Evolutionary conservation across 1,140 invertebrate genomes (phyloP).

Genomic region (Drosophila ercepeae): DNA sequence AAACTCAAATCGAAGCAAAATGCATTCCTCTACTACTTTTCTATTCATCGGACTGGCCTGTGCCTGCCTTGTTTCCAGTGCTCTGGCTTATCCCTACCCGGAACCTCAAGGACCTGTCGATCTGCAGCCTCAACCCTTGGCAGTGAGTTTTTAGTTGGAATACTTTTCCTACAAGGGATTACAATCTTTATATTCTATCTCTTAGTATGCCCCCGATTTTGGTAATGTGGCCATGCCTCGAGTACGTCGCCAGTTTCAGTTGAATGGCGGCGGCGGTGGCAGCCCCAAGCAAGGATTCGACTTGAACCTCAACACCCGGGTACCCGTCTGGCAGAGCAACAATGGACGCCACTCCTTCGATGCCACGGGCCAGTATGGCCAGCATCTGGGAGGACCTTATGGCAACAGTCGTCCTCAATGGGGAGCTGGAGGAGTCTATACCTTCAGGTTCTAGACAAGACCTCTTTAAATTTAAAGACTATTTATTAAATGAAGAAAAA

Average conservation of each 20-base stretch:
- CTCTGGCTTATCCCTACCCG: conserved; percentile 40
- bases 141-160: conserved; percentile 20
- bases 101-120: conserved; percentile 7
- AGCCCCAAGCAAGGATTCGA: conserved; percentile 65
- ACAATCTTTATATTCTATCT: background rate
- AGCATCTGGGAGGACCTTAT: conserved; percentile 76
- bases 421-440: conserved; percentile 64
- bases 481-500: background rate
- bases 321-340: conserved; percentile 67
- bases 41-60: conserved; percentile 32
- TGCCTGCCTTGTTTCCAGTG: conserved; percentile 9
- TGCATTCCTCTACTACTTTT: conserved; percentile 30
- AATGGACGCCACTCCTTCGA: conserved; percentile 73
- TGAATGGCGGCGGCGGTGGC: conserved; percentile 62
- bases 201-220: conserved; percentile 8
- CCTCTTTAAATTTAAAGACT: background rate
- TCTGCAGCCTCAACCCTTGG: conserved; percentile 6
- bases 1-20: conserved; percentile 24
- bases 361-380: conserved; percentile 63
- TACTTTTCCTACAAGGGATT: background rate
- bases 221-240: conserved; percentile 11
- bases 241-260: conserved; percentile 47
- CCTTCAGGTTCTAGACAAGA: conserved; percentile 49
- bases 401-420: conserved; percentile 71
- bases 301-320: conserved; percentile 58